phyloP scores from a whole-genome alignment of 2,888 invertebrate genomes.

The Harpagoxenus sublaevis region DNA sequence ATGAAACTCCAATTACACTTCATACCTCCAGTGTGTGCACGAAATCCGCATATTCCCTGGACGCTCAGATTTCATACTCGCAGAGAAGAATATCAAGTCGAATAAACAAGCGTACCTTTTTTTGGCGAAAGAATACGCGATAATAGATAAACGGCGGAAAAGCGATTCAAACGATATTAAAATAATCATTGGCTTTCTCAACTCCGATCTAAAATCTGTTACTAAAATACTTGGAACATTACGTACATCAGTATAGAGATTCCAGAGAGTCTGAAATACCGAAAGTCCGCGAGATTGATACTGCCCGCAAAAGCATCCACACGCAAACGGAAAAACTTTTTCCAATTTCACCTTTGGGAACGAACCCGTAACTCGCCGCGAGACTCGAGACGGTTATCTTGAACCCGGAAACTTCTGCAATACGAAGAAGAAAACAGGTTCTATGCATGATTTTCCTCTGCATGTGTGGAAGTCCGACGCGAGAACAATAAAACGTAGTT shows the following conservation, averaged over 20 bases:
- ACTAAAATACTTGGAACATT: slow-evolving; percentile 4
- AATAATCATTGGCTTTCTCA: neutral
- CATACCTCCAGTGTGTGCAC: neutral
- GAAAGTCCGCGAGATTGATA: slow-evolving; percentile 53
- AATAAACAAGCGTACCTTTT: neutral
- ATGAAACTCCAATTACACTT: slow-evolving; percentile 62
- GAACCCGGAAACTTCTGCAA: slow-evolving; percentile 35
- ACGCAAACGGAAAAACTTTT: slow-evolving; percentile 55
- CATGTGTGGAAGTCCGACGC: slow-evolving; percentile 12
- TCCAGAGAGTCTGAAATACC: slow-evolving; percentile 31
- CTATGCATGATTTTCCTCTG: slow-evolving; percentile 44
- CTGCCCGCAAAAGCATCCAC: slow-evolving; percentile 45
- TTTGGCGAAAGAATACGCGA: neutral
- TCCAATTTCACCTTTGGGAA: slow-evolving; percentile 55
- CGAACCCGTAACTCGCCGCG: slow-evolving; percentile 35
- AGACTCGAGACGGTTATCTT: slow-evolving; percentile 50
- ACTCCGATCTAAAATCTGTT: neutral
- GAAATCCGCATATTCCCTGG: slow-evolving; percentile 19
- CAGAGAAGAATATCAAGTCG: neutral
- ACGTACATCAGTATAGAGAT: neutral
- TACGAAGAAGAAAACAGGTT: slow-evolving; percentile 30
- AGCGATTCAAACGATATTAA: slow-evolving; percentile 7
- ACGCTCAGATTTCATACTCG: neutral
- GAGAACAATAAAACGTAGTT: slow-evolving; percentile 8
- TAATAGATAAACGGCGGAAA: neutral